Evolutionary conservation across 2,888 invertebrate species (phyloP).

Genomic region (Abrostola triplasia): DNA sequence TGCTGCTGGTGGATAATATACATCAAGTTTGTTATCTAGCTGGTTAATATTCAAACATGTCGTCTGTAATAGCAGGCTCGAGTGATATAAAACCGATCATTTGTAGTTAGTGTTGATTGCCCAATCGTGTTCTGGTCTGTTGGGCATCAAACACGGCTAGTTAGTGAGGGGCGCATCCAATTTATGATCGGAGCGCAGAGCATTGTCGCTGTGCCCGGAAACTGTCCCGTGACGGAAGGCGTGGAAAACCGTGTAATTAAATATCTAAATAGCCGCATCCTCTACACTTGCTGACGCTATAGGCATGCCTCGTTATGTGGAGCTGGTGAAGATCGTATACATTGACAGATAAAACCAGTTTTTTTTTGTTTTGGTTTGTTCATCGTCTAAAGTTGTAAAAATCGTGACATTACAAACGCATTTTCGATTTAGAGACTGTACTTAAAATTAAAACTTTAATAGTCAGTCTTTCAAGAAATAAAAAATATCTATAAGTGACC

Average conservation of each 20-base stretch:
- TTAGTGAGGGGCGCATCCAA: conserved; percentile 67
- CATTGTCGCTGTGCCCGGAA: conserved; percentile 70
- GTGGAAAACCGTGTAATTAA: conserved; percentile 79
- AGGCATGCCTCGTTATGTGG: conserved; percentile 51
- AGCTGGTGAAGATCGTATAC: conserved; percentile 13
- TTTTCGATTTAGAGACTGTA: conserved; percentile 5
- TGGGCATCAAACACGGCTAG: conserved; percentile 53
- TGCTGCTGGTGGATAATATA: conserved; percentile 54
- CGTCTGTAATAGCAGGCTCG: conserved; percentile 34
- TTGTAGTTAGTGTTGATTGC: conserved; percentile 62
- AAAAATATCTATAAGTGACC: too few relatives aligned
- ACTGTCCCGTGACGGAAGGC: conserved; percentile 72
- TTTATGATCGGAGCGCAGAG: conserved; percentile 59
- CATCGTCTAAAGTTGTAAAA: too few relatives aligned
- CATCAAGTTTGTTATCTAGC: conserved; percentile 53
- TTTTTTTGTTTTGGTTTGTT: too few relatives aligned
- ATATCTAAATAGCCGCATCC: conserved; percentile 68
- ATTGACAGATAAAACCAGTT: conserved; percentile 8
- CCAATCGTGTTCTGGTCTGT: conserved; percentile 63
- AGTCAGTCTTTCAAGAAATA: too few relatives aligned
- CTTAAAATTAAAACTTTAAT: too few relatives aligned
- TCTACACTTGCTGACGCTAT: conserved; percentile 57
- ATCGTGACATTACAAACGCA: too few relatives aligned
- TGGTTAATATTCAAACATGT: conserved; percentile 57
- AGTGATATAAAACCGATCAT: conserved; percentile 55